Percentiles rank a stretch among this genome's conserved stretches.
These are phyloP conservation scores for Champsocephalus esox DNA, from an alignment of 2,797 vertebrate species.

Conservation along the genomic window DNA sequence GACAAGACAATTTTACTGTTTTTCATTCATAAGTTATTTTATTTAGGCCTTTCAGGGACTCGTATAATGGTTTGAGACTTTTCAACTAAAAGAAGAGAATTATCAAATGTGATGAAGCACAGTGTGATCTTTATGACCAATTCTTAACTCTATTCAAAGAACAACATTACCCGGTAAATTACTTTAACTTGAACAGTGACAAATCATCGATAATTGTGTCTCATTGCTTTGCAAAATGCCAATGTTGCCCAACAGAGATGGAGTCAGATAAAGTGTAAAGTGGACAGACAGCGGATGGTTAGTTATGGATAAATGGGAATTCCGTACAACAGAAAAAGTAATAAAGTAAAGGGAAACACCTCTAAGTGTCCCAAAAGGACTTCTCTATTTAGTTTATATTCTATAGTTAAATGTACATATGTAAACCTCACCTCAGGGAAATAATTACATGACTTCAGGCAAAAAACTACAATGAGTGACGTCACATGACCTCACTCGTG, in stretches of 20 bases:
- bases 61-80: no score
- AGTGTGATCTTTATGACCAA: no score
- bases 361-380: neutral
- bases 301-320: slow-evolving; percentile 35
- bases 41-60: no score
- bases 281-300: neutral
- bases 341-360: slow-evolving; percentile 37
- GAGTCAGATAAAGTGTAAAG: neutral
- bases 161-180: neutral
- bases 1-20: no score
- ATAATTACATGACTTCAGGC: neutral
- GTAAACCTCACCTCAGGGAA: neutral
- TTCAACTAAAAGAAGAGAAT: no score
- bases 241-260: slow-evolving; percentile 52
- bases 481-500: neutral
- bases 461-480: neutral
- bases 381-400: slow-evolving; percentile 18
- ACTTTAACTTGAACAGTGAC: slow-evolving; percentile 6
- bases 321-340: slow-evolving; percentile 35
- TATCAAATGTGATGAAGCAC: no score
- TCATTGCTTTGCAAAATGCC: slow-evolving; percentile 51
- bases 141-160: no score
- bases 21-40: no score
- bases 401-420: neutral
- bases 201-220: neutral